Conservation (phyloP, 2,797 vertebrate species). For the Simalia tracyae region DNA sequence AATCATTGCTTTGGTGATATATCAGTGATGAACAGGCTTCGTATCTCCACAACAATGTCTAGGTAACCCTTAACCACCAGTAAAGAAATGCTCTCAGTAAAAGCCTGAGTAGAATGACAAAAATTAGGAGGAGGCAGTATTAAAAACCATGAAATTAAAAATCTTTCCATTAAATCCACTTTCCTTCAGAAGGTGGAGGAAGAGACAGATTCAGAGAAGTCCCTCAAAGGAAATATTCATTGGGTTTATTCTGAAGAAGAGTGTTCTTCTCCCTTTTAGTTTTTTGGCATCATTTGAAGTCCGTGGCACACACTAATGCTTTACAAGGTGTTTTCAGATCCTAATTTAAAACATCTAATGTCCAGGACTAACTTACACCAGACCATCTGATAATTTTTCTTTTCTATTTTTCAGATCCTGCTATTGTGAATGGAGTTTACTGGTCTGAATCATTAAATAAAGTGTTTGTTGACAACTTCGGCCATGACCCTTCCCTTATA, state of each 20-base stretch:
- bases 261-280: neutral
- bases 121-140: neutral
- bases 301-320: neutral
- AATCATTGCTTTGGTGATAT: neutral
- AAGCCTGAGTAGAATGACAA: neutral
- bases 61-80: neutral
- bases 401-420: conserved; percentile 79
- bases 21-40: neutral
- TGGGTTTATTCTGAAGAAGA: neutral
- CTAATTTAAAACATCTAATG: neutral
- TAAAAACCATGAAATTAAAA: neutral
- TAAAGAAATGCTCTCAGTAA: neutral
- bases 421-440: conserved; percentile 91
- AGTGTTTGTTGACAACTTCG: conserved; percentile 95
- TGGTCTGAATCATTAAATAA: conserved; percentile 96
- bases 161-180: neutral
- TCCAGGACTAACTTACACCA: neutral
- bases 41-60: neutral
- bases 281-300: neutral
- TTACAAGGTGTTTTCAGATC: neutral
- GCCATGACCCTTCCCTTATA: conserved; percentile 91
- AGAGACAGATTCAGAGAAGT: neutral
- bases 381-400: neutral
- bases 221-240: neutral
- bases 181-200: neutral